phyloP scores from a whole-genome alignment of 2,888 invertebrate species.

The Phania funesta region DNA sequence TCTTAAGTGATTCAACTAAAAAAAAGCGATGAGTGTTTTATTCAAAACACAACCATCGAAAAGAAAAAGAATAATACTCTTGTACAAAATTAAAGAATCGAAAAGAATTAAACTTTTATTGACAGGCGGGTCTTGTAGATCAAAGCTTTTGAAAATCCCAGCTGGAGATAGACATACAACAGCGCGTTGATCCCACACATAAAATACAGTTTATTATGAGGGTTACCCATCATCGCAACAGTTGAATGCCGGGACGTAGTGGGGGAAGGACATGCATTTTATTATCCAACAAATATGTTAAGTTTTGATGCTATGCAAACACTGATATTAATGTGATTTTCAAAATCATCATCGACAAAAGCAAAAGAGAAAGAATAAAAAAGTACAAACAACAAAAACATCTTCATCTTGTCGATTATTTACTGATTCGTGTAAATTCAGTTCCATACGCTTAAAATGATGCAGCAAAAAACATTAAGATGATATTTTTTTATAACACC shows the following conservation, averaged over 20 bases:
- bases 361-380: not conserved
- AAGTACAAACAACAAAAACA: conserved; percentile 19
- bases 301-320: conserved; percentile 32
- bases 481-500: conserved; percentile 40
- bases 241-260: not conserved
- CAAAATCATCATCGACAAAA: conserved; percentile 32
- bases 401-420: conserved; percentile 56
- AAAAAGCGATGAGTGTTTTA: conserved; percentile 48
- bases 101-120: conserved; percentile 47
- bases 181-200: conserved; percentile 58
- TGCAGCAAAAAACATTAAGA: conserved; percentile 49
- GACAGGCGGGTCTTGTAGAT: conserved; percentile 65
- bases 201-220: conserved; percentile 43
- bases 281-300: conserved; percentile 42
- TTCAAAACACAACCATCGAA: conserved; percentile 34
- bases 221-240: not conserved
- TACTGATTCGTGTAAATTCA: conserved; percentile 51
- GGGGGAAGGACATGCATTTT: conserved; percentile 28
- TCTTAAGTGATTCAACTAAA: not conserved
- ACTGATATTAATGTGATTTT: conserved; percentile 49
- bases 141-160: conserved; percentile 63
- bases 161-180: conserved; percentile 58
- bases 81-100: not conserved
- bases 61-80: conserved; percentile 20
- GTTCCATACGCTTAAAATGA: conserved; percentile 47